These are phyloP conservation scores for Huso huso DNA, from an alignment of 2,797 vertebrate species.

Conservation along the genomic window DNA sequence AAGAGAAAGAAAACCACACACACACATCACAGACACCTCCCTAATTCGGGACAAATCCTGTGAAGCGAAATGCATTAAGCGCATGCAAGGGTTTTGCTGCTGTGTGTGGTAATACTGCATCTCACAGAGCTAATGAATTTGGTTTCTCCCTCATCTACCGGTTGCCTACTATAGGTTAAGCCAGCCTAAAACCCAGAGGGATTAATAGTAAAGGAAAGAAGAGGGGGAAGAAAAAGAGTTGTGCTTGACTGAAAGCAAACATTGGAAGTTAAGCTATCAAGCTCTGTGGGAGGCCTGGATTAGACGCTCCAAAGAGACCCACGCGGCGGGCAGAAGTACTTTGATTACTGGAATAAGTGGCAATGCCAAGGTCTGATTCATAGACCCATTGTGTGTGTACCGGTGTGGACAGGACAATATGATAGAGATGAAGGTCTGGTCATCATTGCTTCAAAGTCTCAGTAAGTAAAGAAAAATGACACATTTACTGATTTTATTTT, in stretches of 20 bases:
- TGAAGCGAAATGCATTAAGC: slow-evolving; percentile 41
- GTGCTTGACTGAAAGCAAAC: slow-evolving; percentile 21
- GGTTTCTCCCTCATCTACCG: neutral
- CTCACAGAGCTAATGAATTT: neutral
- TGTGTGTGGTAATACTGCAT: slow-evolving; percentile 18
- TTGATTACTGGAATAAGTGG: neutral
- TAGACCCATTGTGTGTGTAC: slow-evolving; percentile 12
- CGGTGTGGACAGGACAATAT: slow-evolving; percentile 16
- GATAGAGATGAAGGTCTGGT: slow-evolving; percentile 48
- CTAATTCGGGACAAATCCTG: slow-evolving; percentile 39
- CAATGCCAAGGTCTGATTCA: neutral
- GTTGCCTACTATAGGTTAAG: slow-evolving; percentile 9
- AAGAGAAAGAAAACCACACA: slow-evolving; percentile 30
- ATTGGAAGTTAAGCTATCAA: slow-evolving; percentile 14
- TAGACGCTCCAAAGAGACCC: slow-evolving; percentile 4
- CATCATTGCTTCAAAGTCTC: slow-evolving; percentile 49
- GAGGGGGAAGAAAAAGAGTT: slow-evolving; percentile 15
- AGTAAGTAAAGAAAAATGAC: slow-evolving; percentile 36
- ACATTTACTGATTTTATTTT: neutral
- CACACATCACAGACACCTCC: slow-evolving; percentile 2
- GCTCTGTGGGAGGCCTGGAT: slow-evolving; percentile 17
- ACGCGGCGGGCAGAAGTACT: neutral
- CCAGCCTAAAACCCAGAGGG: slow-evolving; percentile 13
- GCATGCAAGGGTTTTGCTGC: slow-evolving; percentile 32
- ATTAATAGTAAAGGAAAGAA: slow-evolving; percentile 12